Conservation (phyloP, 2,113 vertebrate genomes). For the Mirza zaza region DNA sequence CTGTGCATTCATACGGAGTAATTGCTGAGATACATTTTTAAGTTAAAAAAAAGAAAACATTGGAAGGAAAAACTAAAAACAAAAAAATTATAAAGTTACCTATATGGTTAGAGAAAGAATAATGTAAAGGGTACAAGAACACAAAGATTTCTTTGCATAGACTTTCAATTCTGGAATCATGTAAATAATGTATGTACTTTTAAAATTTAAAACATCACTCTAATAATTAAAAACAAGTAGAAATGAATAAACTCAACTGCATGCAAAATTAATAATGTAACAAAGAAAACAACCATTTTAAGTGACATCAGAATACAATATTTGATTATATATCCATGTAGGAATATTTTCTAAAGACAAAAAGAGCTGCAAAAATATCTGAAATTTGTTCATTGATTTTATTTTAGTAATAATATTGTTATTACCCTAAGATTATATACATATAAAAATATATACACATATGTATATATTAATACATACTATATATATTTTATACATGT, state of each 20-base stretch:
- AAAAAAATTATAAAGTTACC: not conserved
- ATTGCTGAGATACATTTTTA: not conserved
- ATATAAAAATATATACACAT: not conserved
- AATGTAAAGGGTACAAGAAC: not conserved
- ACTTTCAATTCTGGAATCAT: not conserved
- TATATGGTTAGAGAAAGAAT: not conserved
- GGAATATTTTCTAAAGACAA: not conserved
- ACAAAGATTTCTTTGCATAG: not conserved
- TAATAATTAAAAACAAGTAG: not conserved
- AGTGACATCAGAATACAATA: not conserved
- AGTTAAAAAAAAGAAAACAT: not conserved
- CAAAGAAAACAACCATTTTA: not conserved
- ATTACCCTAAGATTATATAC: not conserved
- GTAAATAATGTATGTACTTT: not conserved
- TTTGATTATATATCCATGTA: not conserved
- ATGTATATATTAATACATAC: not conserved
- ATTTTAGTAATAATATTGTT: not conserved
- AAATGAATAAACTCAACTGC: not conserved
- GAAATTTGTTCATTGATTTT: not conserved
- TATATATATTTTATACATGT: not conserved
- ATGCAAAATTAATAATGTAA: not conserved
- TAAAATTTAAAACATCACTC: not conserved
- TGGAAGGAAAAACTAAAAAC: not conserved
- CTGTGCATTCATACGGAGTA: not conserved
- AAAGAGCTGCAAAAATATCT: not conserved